Percentiles rank a stretch among this genome's conserved stretches.
These are phyloP conservation scores for Drosophila mayri DNA, from an alignment of 1,140 invertebrate genomes.

Conservation along the genomic window DNA sequence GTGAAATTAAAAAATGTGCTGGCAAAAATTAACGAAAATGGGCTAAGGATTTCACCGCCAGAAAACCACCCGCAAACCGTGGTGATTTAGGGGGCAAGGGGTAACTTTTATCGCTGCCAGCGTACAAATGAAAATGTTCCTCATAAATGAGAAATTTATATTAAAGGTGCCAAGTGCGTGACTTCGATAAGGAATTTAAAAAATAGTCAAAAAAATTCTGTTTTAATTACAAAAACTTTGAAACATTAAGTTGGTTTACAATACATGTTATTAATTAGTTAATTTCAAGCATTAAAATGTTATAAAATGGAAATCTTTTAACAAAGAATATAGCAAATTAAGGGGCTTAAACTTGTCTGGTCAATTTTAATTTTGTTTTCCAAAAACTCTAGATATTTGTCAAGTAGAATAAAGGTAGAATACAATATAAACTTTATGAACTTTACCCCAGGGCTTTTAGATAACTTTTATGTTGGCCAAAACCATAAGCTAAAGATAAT, in stretches of 20 bases:
- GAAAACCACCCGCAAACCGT: neutral
- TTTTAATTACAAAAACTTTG: neutral
- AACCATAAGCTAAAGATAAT: constrained; percentile 37
- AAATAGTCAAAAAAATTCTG: neutral
- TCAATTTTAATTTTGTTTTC: neutral
- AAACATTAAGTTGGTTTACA: no score
- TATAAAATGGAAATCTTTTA: neutral
- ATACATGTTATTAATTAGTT: no score
- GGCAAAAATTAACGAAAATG: constrained; percentile 77
- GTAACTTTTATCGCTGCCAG: constrained; percentile 43
- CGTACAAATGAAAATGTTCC: constrained; percentile 55
- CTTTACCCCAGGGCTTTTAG: neutral
- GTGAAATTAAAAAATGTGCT: constrained; percentile 74
- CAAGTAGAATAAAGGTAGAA: no score
- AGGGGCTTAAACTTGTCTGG: neutral
- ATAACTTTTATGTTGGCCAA: constrained; percentile 3
- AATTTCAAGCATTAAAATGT: neutral
- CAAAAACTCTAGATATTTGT: neutral
- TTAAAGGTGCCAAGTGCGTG: constrained; percentile 53
- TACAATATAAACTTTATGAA: constrained; percentile 3
- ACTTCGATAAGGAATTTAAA: constrained; percentile 11
- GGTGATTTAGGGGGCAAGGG: constrained; percentile 23
- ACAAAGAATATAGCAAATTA: neutral
- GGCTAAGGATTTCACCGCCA: constrained; percentile 50
- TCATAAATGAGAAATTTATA: constrained; percentile 67